These are phyloP conservation scores for Hipparchia sbordonii DNA, from an alignment of 2,888 invertebrate species.

Conservation along the genomic window DNA sequence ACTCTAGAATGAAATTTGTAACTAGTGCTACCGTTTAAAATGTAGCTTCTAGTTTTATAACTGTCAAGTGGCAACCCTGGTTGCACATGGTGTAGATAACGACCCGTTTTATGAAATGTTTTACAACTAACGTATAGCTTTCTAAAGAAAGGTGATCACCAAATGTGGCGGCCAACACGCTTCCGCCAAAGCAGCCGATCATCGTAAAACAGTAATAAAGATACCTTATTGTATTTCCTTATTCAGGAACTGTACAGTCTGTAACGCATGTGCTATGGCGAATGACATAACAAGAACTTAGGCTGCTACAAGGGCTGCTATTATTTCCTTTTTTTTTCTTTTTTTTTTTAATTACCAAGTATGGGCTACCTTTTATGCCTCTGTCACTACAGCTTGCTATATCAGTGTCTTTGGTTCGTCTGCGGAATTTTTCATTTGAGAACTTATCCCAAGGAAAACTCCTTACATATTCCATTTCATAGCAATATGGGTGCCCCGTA, in stretches of 20 bases:
- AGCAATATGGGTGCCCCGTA: too few relatives aligned
- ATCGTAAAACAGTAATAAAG: conserved; percentile 41
- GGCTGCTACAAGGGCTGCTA: background rate
- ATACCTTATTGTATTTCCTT: conserved; percentile 42
- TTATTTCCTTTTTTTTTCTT: too few relatives aligned
- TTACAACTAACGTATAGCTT: conserved; percentile 71
- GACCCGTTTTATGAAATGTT: conserved; percentile 72
- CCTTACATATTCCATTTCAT: too few relatives aligned
- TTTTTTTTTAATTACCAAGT: too few relatives aligned
- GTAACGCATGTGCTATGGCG: conserved; percentile 14
- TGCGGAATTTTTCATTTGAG: too few relatives aligned
- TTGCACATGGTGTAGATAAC: conserved; percentile 67
- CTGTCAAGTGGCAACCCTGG: conserved; percentile 46
- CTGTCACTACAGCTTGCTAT: too few relatives aligned
- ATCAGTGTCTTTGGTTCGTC: too few relatives aligned
- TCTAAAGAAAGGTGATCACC: conserved; percentile 75
- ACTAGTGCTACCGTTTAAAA: too few relatives aligned
- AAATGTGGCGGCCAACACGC: conserved; percentile 53
- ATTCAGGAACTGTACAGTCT: conserved; percentile 20
- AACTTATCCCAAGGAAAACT: too few relatives aligned
- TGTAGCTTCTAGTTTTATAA: conserved; percentile 8
- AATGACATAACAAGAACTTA: background rate
- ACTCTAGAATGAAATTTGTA: too few relatives aligned
- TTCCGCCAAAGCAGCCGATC: conserved; percentile 56
- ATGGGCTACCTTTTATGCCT: too few relatives aligned